Percentiles rank a stretch among this genome's conserved stretches.
Conservation (phyloP, 1,140 invertebrate genomes). For the Drosophila melanogaster region DNA sequence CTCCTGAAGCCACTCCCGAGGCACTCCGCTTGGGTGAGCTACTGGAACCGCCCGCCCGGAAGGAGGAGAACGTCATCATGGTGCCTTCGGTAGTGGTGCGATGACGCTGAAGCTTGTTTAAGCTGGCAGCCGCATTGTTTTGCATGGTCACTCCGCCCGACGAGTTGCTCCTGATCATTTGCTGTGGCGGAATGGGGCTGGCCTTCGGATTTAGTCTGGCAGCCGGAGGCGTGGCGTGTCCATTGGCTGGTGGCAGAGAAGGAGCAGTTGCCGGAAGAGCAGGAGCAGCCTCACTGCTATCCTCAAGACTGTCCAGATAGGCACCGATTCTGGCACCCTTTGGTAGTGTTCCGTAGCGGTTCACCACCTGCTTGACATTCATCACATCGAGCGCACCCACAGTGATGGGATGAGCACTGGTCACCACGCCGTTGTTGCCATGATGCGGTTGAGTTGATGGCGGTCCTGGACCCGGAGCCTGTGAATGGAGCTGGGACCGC, state of each 20-base stretch:
- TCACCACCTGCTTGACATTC: conserved; percentile 98
- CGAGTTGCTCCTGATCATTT: conserved; percentile 94
- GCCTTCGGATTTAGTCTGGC: conserved; percentile 83
- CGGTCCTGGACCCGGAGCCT: conserved; percentile 62
- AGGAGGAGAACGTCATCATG: conserved; percentile 85
- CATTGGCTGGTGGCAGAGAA: conserved; percentile 54
- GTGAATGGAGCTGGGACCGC: conserved; percentile 85
- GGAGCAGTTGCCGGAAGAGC: conserved; percentile 28
- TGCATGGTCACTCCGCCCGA: conserved; percentile 90
- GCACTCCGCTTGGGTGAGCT: conserved; percentile 86
- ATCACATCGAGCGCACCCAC: conserved; percentile 97
- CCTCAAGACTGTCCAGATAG: conserved; percentile 95
- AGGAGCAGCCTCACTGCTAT: conserved; percentile 41
- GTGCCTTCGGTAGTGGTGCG: conserved; percentile 84
- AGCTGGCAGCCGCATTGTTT: conserved; percentile 85
- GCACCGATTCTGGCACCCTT: conserved; percentile 98
- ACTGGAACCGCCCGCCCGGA: conserved; percentile 74
- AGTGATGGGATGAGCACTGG: conserved; percentile 80
- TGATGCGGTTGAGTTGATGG: conserved; percentile 34
- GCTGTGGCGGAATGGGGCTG: conserved; percentile 84
- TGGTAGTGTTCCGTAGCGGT: conserved; percentile 97
- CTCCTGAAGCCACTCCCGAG: not conserved
- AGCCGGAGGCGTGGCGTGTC: conserved; percentile 55
- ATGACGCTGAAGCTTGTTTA: conserved; percentile 85
- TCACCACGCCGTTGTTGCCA: conserved; percentile 18